Evolutionary conservation across 2,888 invertebrate species (phyloP).

Genomic region (Caradrina kadenii): DNA sequence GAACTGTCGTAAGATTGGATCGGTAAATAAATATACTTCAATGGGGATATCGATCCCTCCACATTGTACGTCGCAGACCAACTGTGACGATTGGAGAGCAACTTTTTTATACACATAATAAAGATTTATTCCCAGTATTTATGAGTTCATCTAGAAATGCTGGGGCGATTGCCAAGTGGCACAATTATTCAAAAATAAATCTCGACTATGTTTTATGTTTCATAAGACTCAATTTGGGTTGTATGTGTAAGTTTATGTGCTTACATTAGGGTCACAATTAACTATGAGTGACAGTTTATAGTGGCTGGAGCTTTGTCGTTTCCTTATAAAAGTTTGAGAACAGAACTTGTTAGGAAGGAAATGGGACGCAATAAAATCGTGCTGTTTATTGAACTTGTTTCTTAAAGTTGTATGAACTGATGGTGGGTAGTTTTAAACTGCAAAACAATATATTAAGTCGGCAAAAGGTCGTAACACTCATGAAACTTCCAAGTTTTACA

Average conservation of each 20-base stretch:
- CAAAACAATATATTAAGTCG: slow-evolving; percentile 25
- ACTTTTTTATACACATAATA: slow-evolving; percentile 53
- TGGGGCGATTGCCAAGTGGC: slow-evolving; percentile 50
- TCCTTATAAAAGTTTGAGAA: slow-evolving; percentile 67
- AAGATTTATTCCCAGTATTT: slow-evolving; percentile 60
- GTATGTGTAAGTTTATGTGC: slow-evolving; percentile 44
- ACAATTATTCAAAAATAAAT: slow-evolving; percentile 27
- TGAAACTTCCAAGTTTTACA: slow-evolving; percentile 21
- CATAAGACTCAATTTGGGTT: slow-evolving; percentile 45
- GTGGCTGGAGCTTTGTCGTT: slow-evolving; percentile 68
- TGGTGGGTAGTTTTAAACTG: slow-evolving; percentile 32
- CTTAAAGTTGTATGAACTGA: slow-evolving; percentile 35
- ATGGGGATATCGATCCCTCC: slow-evolving; percentile 40
- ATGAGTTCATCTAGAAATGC: slow-evolving; percentile 52
- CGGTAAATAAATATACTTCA: slow-evolving; percentile 45
- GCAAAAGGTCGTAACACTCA: slow-evolving; percentile 15
- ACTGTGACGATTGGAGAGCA: slow-evolving; percentile 50
- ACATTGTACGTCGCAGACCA: slow-evolving; percentile 45
- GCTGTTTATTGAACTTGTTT: slow-evolving; percentile 56
- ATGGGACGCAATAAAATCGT: slow-evolving; percentile 51
- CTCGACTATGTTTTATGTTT: slow-evolving; percentile 36
- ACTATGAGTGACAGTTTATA: slow-evolving; percentile 74
- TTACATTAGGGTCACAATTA: slow-evolving; percentile 69
- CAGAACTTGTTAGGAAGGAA: slow-evolving; percentile 57
- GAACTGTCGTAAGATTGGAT: slow-evolving; percentile 16